These are phyloP conservation scores for Tridacna gigas DNA, from an alignment of 2,888 invertebrate genomes.

Conservation along the genomic window DNA sequence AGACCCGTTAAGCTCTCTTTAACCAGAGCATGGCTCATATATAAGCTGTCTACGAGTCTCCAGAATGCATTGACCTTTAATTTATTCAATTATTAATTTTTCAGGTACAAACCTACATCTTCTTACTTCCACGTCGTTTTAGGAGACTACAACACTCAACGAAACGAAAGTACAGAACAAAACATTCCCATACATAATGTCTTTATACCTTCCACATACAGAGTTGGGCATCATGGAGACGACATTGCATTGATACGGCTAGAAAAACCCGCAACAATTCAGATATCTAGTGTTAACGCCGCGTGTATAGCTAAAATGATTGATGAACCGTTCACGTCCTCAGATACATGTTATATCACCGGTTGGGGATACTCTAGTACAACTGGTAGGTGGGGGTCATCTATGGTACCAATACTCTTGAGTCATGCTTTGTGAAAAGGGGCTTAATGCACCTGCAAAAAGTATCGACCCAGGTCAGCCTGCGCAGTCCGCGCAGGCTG, in stretches of 20 bases:
- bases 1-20: too few species aligned
- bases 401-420: too few species aligned
- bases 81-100: background rate
- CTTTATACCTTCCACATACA: slow-evolving; percentile 55
- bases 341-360: slow-evolving; percentile 65
- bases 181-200: slow-evolving; percentile 45
- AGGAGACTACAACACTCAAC: slow-evolving; percentile 52
- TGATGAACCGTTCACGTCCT: slow-evolving; percentile 33
- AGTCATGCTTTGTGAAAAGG: too few species aligned
- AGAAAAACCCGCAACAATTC: slow-evolving; percentile 33
- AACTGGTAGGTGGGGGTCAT: background rate
- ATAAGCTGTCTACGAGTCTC: too few species aligned
- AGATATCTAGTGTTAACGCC: slow-evolving; percentile 39
- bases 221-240: slow-evolving; percentile 46
- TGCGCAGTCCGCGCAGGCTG: too few species aligned
- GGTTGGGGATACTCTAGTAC: slow-evolving; percentile 67
- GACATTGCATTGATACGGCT: slow-evolving; percentile 70
- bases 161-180: slow-evolving; percentile 53
- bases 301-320: slow-evolving; percentile 60
- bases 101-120: slow-evolving; percentile 45
- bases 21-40: too few species aligned
- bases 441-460: too few species aligned
- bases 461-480: too few species aligned
- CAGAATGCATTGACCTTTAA: too few species aligned
- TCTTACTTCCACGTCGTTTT: slow-evolving; percentile 50